Base-by-base conservation (phyloP, 2,113 vertebrate species). In the Proteles cristata region DNA sequence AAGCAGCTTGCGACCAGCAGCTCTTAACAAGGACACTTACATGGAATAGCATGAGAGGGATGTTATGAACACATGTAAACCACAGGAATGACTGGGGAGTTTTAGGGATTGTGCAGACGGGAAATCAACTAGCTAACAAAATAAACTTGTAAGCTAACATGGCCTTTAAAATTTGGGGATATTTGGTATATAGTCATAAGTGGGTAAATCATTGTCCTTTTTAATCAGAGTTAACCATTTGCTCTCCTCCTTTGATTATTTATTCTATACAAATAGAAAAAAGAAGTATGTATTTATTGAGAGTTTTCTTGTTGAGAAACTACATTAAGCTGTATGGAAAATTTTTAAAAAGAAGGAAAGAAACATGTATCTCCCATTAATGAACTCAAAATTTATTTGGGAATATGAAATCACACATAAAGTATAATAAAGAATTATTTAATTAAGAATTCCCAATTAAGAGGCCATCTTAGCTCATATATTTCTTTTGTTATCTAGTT, bases 221-320 rank as follows among this genome's bases (percentile, higher is more conserved):
- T 84, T 73, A 48, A 63, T 82, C 71, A 88, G n/a, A 88, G 43
- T 88, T 80, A 88, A 77, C 50, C 11, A 61, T 93, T 48, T 4
- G 11, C 39, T 90, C 26, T 77, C 26, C 61, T 84, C 66, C 96
- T 53, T 97, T 74, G 19, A 69, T 88, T 79, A 68, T 61, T 92
- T 43, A 65, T 88, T 28, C 48, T 55, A 65, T 48, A 35, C 39
- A 79, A 82, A 55, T 58, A 79, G 66, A 89, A 96, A 89, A 74
- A 15, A 80, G 33, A 12, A 88, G 68, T 45, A 83, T 2, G 21
- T 33, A 53, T 93, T 90, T 48, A 73, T 45, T n/a, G 28, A 80
- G 53, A 77, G 15, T 73, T 93, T 91, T 79, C 4, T 77, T 97
- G 77, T 87, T 17, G 39, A 92, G 43, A 96, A 77, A 69, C 53